Base-by-base conservation (phyloP, 2,888 invertebrate genomes). In the Cheilosia pagana region DNA sequence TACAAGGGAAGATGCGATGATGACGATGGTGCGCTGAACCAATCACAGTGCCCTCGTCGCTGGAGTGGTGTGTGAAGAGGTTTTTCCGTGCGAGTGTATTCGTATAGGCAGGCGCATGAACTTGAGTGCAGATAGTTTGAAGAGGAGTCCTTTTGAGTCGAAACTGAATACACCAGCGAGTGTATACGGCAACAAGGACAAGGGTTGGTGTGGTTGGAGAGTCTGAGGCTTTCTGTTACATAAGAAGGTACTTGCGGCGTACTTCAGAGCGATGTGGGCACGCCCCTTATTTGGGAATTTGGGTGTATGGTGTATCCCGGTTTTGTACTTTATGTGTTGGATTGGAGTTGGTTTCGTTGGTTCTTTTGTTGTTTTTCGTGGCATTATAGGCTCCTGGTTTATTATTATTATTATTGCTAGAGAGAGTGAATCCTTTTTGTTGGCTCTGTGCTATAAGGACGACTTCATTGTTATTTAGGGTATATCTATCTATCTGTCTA, bases 51-150 rank as follows among this genome's bases (percentile, higher is more conserved):
- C 10, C n/a, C n/a, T 39, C n/a, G 41, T n/a, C 25, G 50, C 52
- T 81, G 75, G 67, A 85, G 85, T 85, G 85, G 85, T 85, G 85
- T 76, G 81, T 85, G 81, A 85, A 85, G 85, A 85, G 85, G 85
- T 76, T 45, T 21, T 10, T 75, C 55, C 55, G 70, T 72, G 79
- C 14, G 45, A 79, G 79, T 76, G 75, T 85, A 75, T 81, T 75
- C 71, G 85, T 85, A 28, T 28, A 85, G 71, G 85, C 85, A 85
- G 75, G 85, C 85, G 85, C 85, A 85, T 85, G 76, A 85, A 85
- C 85, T 85, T 76, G 77, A 78, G 82, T 77, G 77, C 57, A 65
- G 81, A 81, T 81, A 75, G 81, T 81, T 76, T 85, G 60, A 81
- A 85, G 85, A 85, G 85, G 85, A 85, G 85, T 85, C 85, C 85